A percentile compares a stretch with the other conserved stretches of the same genome.
phyloP scores from a whole-genome alignment of 2,113 vertebrate species.

The Sander lucioperca region DNA sequence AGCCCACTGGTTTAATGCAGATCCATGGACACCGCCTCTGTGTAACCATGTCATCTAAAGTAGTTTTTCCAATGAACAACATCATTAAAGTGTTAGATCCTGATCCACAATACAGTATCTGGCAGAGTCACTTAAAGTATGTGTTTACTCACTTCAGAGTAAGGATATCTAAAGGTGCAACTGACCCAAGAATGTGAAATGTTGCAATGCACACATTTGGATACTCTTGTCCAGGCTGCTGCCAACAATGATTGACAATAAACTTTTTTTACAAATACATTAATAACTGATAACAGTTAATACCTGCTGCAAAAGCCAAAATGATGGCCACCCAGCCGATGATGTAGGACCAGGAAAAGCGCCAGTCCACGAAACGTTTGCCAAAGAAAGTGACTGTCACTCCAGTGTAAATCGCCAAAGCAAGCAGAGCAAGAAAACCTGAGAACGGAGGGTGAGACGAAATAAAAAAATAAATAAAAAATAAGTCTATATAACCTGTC shows the following conservation, averaged over 20 bases:
- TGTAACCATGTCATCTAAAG: not conserved
- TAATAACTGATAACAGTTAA: not conserved
- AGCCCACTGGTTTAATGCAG: not conserved
- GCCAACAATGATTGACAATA: not conserved
- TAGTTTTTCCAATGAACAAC: not conserved
- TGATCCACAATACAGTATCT: not conserved
- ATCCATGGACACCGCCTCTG: too few relatives aligned
- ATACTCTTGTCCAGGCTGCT: not conserved
- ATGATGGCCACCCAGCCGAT: constrained; percentile 86
- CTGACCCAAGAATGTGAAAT: not conserved
- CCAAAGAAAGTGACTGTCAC: constrained; percentile 87
- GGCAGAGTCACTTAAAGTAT: not conserved
- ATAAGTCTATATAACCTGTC: not conserved
- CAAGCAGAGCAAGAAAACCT: constrained; percentile 87
- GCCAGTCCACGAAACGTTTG: constrained; percentile 86
- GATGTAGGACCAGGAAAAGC: constrained; percentile 91
- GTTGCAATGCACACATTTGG: not conserved
- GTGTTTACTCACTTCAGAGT: not conserved
- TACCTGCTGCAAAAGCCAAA: constrained; percentile 84
- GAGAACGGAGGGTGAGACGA: not conserved
- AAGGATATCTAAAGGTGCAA: not conserved
- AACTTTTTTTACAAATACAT: constrained; percentile 10
- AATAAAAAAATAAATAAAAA: not conserved
- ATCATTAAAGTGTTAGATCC: too few relatives aligned
- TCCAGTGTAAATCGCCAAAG: constrained; percentile 85